A percentile compares a stretch with the other conserved stretches of the same genome.
phyloP scores from a whole-genome alignment of 2,797 vertebrate genomes.

The Chaunax sp. region DNA sequence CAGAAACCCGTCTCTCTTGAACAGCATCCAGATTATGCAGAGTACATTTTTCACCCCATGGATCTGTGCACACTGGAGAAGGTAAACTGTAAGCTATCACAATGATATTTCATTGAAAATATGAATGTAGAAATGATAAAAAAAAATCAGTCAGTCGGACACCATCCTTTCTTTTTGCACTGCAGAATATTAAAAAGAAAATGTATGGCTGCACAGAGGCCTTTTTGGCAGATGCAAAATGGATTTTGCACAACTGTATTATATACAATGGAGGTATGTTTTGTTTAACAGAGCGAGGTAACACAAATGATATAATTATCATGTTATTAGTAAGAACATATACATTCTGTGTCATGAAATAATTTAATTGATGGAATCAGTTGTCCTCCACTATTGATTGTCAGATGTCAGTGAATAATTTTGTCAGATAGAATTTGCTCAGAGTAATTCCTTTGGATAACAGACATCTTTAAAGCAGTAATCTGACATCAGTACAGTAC shows the following conservation, averaged over 20 bases:
- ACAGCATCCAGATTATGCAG: constrained; percentile 98
- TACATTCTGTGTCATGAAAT: not conserved
- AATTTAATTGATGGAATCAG: not conserved
- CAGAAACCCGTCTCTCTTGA: constrained; percentile 98
- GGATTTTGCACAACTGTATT: constrained; percentile 99
- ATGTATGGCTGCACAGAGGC: constrained; percentile 99
- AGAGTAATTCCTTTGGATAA: not conserved
- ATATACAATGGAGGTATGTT: constrained; percentile 98
- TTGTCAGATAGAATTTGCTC: not conserved
- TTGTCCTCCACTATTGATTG: not conserved
- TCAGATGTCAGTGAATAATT: not conserved
- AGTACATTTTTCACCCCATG: constrained; percentile 99
- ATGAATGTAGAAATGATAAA: constrained; percentile 4
- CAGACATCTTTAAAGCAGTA: not conserved
- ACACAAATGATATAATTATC: not conserved
- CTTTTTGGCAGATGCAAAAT: constrained; percentile 97
- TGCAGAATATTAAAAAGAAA: constrained; percentile 98
- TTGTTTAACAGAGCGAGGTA: not conserved
- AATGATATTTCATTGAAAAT: not conserved
- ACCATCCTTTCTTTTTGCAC: constrained; percentile 35
- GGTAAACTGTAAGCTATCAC: constrained; percentile 76
- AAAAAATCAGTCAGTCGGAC: not conserved
- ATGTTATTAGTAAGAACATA: not conserved
- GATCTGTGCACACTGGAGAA: constrained; percentile 99
- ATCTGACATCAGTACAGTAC: not conserved